These are phyloP conservation scores for Martes martes DNA, from an alignment of 2,113 vertebrate genomes.

Conservation along the genomic window DNA sequence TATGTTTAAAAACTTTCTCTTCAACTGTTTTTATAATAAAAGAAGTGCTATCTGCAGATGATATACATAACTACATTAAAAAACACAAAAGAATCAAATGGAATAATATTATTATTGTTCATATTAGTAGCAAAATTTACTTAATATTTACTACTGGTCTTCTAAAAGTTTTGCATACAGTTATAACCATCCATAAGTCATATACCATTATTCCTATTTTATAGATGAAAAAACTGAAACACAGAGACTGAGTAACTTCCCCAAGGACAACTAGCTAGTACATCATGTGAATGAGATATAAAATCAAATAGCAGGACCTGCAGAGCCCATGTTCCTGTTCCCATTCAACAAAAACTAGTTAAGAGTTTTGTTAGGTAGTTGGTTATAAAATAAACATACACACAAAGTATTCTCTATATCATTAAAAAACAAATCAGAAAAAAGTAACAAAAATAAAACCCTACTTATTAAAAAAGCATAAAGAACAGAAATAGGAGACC, in stretches of 20 bases:
- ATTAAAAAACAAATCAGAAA: conserved; percentile 20
- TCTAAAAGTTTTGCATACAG: neutral
- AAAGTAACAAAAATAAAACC: conserved; percentile 18
- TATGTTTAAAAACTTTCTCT: neutral
- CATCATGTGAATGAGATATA: neutral
- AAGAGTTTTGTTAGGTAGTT: neutral
- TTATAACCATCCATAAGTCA: neutral
- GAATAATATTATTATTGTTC: neutral
- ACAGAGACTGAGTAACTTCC: neutral
- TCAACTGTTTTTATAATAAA: neutral
- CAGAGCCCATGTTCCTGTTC: neutral
- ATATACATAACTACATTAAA: neutral
- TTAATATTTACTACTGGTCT: neutral
- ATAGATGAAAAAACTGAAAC: neutral
- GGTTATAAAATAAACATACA: neutral
- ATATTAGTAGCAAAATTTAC: neutral
- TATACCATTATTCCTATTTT: neutral
- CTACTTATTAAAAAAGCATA: neutral
- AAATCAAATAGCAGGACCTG: neutral
- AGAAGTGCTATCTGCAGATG: neutral
- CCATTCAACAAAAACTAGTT: neutral
- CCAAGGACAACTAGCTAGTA: neutral
- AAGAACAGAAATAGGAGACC: neutral
- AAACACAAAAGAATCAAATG: neutral
- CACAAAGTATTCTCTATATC: neutral